Evolutionary conservation across 2,797 vertebrate species (phyloP).

Genomic region (Dromococcyx pavoninus): DNA sequence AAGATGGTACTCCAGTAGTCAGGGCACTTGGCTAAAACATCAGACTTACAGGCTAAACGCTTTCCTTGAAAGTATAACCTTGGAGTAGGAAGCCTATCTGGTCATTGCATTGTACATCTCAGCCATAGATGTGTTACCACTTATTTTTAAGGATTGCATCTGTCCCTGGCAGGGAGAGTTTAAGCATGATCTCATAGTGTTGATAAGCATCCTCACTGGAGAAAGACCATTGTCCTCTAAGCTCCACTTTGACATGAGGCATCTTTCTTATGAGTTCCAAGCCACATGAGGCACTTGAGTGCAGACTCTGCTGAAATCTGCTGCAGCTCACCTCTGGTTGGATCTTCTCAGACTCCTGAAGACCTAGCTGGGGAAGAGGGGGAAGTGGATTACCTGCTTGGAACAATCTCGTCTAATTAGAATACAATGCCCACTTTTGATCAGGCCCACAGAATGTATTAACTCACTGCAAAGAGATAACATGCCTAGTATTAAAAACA

Average conservation of each 20-base stretch:
- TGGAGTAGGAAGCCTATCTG: neutral
- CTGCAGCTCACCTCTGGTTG: neutral
- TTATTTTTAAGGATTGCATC: neutral
- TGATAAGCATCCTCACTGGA: neutral
- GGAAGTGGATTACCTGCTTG: fast-evolving
- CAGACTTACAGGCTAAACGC: neutral
- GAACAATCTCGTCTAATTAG: neutral
- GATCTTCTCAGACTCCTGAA: neutral
- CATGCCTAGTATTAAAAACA: neutral
- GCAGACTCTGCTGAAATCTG: neutral
- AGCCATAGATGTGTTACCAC: neutral
- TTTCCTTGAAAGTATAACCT: neutral
- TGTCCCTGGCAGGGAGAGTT: neutral
- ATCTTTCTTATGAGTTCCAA: neutral
- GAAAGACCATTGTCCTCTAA: neutral
- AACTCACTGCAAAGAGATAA: neutral
- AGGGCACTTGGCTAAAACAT: neutral
- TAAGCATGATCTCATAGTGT: fast-evolving
- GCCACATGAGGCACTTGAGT: fast-evolving
- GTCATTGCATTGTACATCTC: neutral
- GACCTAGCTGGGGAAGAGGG: neutral
- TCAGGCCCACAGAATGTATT: neutral
- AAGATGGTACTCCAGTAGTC: neutral
- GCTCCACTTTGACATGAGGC: neutral
- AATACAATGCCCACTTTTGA: neutral